Conservation (phyloP, 2,797 vertebrate species). For the Spinus olivaceus region DNA sequence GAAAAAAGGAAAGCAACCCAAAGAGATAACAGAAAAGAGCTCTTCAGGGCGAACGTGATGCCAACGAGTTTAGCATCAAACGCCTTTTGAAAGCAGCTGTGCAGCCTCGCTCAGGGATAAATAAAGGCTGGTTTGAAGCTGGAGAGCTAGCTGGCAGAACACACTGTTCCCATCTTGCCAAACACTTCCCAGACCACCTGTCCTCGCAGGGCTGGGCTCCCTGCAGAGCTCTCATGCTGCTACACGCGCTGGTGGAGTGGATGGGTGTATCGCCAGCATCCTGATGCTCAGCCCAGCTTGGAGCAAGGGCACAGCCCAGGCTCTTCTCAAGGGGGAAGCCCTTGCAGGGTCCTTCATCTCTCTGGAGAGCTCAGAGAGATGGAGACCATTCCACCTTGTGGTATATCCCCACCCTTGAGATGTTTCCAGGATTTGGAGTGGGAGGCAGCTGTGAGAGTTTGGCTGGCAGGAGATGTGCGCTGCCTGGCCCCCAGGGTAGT, state of each 20-base stretch:
- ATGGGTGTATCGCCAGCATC: rapidly evolving
- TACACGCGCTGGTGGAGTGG: rapidly evolving
- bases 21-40: not conserved
- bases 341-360: not conserved
- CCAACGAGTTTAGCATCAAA: constrained; percentile 3
- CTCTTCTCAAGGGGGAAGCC: not conserved
- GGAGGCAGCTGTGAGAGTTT: not conserved
- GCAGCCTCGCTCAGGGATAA: not conserved
- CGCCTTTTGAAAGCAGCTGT: constrained; percentile 23
- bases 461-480: not conserved
- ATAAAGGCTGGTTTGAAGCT: constrained; percentile 21
- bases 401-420: not conserved
- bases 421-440: not conserved
- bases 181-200: not conserved
- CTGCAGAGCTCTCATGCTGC: not conserved
- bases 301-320: not conserved
- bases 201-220: not conserved
- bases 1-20: not conserved
- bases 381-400: not conserved
- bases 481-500: not conserved
- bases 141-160: constrained; percentile 21
- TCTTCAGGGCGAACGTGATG: not conserved
- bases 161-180: not conserved
- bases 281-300: not conserved
- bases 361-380: not conserved